Evolutionary conservation across 2,797 vertebrate genomes (phyloP).

Genomic region (Megalops cyprinoides): DNA sequence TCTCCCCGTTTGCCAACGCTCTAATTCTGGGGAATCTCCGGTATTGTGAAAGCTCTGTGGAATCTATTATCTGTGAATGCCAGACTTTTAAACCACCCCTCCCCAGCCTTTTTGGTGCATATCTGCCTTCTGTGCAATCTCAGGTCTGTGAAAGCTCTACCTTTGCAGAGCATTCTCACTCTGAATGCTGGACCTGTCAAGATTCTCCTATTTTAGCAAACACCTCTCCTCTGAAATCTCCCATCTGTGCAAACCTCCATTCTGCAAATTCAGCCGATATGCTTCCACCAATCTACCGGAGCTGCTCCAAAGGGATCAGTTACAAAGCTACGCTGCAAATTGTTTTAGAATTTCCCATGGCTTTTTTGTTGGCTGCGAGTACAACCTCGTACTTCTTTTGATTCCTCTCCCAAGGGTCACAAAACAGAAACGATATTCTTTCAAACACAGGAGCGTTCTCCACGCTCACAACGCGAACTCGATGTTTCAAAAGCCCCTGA

Average conservation of each 20-base stretch:
- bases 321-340: not conserved
- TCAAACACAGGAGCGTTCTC: not conserved
- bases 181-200: no score
- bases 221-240: not conserved
- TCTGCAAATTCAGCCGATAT: not conserved
- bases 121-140: no score
- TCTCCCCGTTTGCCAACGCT: no score
- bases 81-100: no score
- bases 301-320: not conserved
- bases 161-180: no score
- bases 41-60: no score
- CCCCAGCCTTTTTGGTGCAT: no score
- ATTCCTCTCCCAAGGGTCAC: not conserved
- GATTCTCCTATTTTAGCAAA: no score
- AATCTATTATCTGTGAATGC: no score
- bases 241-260: not conserved
- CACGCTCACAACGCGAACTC: not conserved
- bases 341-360: not conserved
- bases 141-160: no score
- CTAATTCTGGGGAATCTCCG: no score
- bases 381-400: not conserved
- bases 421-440: not conserved
- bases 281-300: not conserved
- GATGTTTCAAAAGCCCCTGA: not conserved
- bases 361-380: not conserved